Percentiles rank a stretch among this genome's conserved stretches.
These are phyloP conservation scores for Rhea americana DNA, from an alignment of 2,113 vertebrate species.

Conservation along the genomic window DNA sequence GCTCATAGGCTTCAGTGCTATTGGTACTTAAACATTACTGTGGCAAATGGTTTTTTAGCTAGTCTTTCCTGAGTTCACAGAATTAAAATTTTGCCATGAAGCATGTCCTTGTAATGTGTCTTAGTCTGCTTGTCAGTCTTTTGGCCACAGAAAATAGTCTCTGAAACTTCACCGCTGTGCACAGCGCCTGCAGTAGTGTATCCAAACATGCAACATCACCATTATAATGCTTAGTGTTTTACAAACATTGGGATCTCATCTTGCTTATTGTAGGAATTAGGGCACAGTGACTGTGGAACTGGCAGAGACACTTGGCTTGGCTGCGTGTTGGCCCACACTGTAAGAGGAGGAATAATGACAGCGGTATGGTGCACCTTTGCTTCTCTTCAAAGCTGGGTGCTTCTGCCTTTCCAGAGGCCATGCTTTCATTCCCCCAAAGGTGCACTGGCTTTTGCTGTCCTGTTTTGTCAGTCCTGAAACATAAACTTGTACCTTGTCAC, in stretches of 20 bases:
- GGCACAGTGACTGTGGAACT: not conserved
- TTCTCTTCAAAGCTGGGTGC: not conserved
- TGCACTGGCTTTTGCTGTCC: not conserved
- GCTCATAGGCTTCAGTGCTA: not conserved
- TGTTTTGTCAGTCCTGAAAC: not conserved
- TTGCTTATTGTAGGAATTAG: not conserved
- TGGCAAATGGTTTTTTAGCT: not conserved
- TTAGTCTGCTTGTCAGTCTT: not conserved
- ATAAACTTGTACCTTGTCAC: not conserved
- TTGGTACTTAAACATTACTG: not conserved
- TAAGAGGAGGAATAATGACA: not conserved
- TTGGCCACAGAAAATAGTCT: not conserved
- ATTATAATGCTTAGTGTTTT: not conserved
- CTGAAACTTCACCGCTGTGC: too few species aligned
- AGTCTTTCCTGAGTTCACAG: not conserved
- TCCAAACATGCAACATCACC: not conserved
- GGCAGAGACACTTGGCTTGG: not conserved
- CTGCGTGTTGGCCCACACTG: too few species aligned
- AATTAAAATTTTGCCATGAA: not conserved
- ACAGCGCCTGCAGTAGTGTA: not conserved
- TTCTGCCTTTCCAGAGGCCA: not conserved
- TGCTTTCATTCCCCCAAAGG: not conserved
- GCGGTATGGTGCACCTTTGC: not conserved
- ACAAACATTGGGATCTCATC: not conserved
- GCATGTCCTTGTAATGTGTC: fast-evolving